Conservation (phyloP, 1,140 invertebrate genomes). For the Vanessa tameamea region DNA sequence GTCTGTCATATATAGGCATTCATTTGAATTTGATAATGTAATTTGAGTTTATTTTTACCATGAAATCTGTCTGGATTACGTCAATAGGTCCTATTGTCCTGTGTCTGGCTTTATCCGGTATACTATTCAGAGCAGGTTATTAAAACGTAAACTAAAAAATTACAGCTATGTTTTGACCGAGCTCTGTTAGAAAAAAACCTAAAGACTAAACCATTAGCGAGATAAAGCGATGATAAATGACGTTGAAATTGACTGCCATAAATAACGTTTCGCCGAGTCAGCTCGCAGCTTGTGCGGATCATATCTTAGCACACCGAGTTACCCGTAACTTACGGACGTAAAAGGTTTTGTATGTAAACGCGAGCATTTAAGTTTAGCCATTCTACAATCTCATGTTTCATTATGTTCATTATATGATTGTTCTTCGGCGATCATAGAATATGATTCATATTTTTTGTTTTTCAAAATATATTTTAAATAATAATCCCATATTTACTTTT, state of each 20-base stretch:
- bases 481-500: too few relatives aligned
- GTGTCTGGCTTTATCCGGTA: too few relatives aligned
- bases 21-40: too few relatives aligned
- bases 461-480: too few relatives aligned
- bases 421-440: too few relatives aligned
- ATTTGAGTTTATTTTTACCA: too few relatives aligned
- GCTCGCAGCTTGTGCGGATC: slow-evolving; percentile 10
- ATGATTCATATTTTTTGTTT: too few relatives aligned
- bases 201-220: slow-evolving; percentile 18
- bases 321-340: not conserved
- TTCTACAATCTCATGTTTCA: not conserved
- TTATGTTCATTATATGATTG: not conserved
- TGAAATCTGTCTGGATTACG: too few relatives aligned
- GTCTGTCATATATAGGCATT: too few relatives aligned
- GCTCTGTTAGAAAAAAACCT: not conserved
- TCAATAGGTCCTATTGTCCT: too few relatives aligned
- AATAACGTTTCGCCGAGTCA: slow-evolving; percentile 28
- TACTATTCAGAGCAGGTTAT: too few relatives aligned
- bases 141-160: not conserved
- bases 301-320: slow-evolving; percentile 12
- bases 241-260: slow-evolving; percentile 24
- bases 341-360: not conserved
- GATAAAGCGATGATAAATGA: slow-evolving; percentile 25
- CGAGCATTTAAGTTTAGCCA: not conserved
- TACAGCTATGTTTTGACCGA: not conserved